Percentiles rank a stretch among this genome's conserved stretches.
phyloP scores from a whole-genome alignment of 1,140 invertebrate species.

The Oreohelix idahoensis region DNA sequence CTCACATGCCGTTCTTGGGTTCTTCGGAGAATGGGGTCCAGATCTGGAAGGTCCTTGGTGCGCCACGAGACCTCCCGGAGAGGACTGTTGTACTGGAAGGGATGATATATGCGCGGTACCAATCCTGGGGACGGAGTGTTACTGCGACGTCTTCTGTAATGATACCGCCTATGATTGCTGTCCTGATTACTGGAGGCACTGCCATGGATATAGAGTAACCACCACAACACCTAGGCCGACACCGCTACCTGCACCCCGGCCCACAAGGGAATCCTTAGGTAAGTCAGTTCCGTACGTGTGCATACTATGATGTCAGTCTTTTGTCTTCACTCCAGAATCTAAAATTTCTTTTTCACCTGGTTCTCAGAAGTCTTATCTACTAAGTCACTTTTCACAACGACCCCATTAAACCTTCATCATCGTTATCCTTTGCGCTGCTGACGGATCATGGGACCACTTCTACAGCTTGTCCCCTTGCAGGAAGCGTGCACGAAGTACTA shows the following conservation, averaged over 20 bases:
- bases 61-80: conserved; percentile 46
- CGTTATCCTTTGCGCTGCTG: too few relatives aligned
- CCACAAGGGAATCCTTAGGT: conserved; percentile 42
- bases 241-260: conserved; percentile 32
- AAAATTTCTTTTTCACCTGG: too few relatives aligned
- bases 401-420: too few relatives aligned
- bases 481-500: too few relatives aligned
- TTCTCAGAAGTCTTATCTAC: too few relatives aligned
- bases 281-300: conserved; percentile 21
- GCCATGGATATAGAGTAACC: conserved; percentile 74
- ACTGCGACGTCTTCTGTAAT: conserved; percentile 95
- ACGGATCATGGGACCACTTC: too few relatives aligned
- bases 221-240: conserved; percentile 35
- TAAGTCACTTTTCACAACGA: too few relatives aligned
- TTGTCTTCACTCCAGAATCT: too few relatives aligned
- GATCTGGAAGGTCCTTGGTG: conserved; percentile 61
- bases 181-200: conserved; percentile 86
- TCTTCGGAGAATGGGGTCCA: conserved; percentile 53
- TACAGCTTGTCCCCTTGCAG: too few relatives aligned
- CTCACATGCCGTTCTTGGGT: background rate
- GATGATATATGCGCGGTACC: conserved; percentile 84
- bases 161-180: conserved; percentile 83
- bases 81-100: conserved; percentile 80
- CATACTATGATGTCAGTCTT: too few relatives aligned
- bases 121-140: conserved; percentile 85